phyloP scores from a whole-genome alignment of 2,888 invertebrate species.

The Coleophora deauratella region DNA sequence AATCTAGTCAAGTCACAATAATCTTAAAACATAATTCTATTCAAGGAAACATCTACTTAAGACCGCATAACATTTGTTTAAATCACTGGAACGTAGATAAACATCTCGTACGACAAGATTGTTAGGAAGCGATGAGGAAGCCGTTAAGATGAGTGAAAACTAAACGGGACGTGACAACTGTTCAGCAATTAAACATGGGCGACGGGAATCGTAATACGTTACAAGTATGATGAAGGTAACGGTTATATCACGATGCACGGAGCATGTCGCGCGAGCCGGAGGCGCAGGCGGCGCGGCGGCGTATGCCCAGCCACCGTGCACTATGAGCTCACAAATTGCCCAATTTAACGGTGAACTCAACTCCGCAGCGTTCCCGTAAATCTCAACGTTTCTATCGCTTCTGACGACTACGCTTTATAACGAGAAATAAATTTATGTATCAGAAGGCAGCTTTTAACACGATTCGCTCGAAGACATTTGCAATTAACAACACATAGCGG shows the following conservation, averaged over 20 bases:
- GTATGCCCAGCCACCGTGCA: slow-evolving; percentile 49
- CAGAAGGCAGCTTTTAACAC: too few relatives aligned
- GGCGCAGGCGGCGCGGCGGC: slow-evolving; percentile 26
- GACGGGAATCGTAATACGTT: slow-evolving; percentile 49
- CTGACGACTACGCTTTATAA: background rate
- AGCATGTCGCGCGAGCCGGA: slow-evolving; percentile 31
- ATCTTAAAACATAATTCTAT: too few relatives aligned
- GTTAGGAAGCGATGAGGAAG: slow-evolving; percentile 7
- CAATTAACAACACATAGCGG: too few relatives aligned
- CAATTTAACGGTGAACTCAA: slow-evolving; percentile 61
- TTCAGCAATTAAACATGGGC: slow-evolving; percentile 35
- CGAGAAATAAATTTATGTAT: background rate
- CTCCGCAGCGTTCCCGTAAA: slow-evolving; percentile 15
- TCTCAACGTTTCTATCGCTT: slow-evolving; percentile 20
- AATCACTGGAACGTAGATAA: too few relatives aligned
- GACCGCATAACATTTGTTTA: too few relatives aligned
- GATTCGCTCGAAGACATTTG: too few relatives aligned
- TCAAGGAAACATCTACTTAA: too few relatives aligned
- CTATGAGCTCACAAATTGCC: slow-evolving; percentile 54
- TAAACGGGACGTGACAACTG: slow-evolving; percentile 26
- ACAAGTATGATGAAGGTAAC: slow-evolving; percentile 51
- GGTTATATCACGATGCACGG: slow-evolving; percentile 49
- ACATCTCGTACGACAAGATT: too few relatives aligned
- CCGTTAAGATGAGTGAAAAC: slow-evolving; percentile 22
- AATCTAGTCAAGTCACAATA: too few relatives aligned